Percentiles rank a stretch among this genome's conserved stretches.
Evolutionary conservation across 1,140 invertebrate species (phyloP).

Genomic region (Semibalanus balanoides): DNA sequence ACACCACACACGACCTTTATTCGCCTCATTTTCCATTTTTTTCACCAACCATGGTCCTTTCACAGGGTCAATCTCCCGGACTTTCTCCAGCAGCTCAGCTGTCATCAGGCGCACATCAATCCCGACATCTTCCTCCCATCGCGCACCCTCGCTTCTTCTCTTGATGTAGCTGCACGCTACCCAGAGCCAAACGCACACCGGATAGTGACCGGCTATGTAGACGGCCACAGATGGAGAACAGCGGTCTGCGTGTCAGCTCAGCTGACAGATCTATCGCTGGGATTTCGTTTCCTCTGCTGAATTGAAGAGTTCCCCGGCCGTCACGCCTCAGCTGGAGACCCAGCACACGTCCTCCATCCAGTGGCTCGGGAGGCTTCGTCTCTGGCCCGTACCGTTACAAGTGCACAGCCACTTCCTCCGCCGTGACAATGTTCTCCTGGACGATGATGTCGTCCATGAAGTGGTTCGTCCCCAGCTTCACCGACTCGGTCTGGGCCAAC

Average conservation of each 20-base stretch:
- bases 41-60: constrained; percentile 7
- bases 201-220: constrained; percentile 12
- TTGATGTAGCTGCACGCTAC: constrained; percentile 12
- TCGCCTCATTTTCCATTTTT: no score
- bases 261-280: neutral
- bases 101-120: constrained; percentile 4
- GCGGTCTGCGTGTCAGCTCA: constrained; percentile 4
- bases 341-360: constrained; percentile 6
- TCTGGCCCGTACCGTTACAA: constrained; percentile 4
- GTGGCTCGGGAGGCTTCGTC: constrained; percentile 9
- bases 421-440: neutral
- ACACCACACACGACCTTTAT: constrained; percentile 6
- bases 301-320: no score
- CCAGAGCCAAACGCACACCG: constrained; percentile 6
- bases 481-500: neutral
- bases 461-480: neutral
- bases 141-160: constrained; percentile 8
- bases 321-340: neutral
- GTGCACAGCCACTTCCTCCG: neutral
- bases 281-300: constrained; percentile 7
- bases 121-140: constrained; percentile 12
- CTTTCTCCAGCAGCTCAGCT: constrained; percentile 7
- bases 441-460: constrained; percentile 12
- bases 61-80: constrained; percentile 7
- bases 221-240: neutral